phyloP scores from a whole-genome alignment of 2,888 invertebrate species.

The Lasiommata megera region DNA sequence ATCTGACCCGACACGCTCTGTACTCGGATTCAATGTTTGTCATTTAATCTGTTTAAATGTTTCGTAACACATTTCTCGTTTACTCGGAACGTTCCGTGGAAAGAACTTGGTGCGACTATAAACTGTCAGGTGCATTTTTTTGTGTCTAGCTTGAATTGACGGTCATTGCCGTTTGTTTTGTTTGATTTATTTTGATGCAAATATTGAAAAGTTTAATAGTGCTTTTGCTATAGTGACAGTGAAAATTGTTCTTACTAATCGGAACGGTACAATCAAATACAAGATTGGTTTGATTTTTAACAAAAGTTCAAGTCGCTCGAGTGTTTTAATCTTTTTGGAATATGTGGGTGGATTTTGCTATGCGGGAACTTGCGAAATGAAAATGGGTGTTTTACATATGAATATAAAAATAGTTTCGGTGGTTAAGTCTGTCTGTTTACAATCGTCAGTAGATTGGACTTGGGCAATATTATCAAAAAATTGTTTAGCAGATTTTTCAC shows the following conservation, averaged over 20 bases:
- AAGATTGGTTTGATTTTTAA: too few species aligned
- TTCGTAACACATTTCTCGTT: constrained; percentile 54
- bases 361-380: too few species aligned
- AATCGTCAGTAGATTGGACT: too few species aligned
- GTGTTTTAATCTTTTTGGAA: too few species aligned
- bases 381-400: too few species aligned
- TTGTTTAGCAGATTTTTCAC: too few species aligned
- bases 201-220: background rate
- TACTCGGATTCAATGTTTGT: constrained; percentile 28
- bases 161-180: constrained; percentile 17
- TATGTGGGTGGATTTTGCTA: too few species aligned
- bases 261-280: background rate
- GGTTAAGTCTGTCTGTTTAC: too few species aligned
- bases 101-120: constrained; percentile 46
- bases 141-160: constrained; percentile 21
- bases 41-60: constrained; percentile 56
- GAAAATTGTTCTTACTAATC: background rate
- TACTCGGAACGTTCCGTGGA: constrained; percentile 58
- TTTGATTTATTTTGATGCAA: constrained; percentile 10
- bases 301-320: too few species aligned
- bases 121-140: constrained; percentile 49
- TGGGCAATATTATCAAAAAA: too few species aligned
- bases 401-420: too few species aligned
- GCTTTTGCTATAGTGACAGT: background rate
- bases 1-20: constrained; percentile 20